Evolutionary conservation across 2,888 invertebrate genomes (phyloP).

Genomic region (Nomada goodeniana): DNA sequence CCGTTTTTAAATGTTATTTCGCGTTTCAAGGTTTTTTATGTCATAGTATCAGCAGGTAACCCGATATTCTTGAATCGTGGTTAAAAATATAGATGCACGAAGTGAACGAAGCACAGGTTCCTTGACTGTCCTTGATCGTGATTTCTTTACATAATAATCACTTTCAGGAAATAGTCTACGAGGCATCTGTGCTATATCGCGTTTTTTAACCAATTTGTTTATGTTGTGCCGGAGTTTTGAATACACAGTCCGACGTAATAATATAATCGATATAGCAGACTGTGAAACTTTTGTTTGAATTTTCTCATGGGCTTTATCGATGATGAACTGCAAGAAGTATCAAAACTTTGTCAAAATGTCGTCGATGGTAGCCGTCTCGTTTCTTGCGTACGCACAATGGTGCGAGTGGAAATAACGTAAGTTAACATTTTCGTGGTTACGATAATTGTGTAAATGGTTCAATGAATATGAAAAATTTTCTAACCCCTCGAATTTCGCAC

Average conservation of each 20-base stretch:
- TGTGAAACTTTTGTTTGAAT: slow-evolving; percentile 27
- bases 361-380: slow-evolving; percentile 88
- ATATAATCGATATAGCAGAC: slow-evolving; percentile 7
- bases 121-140: slow-evolving; percentile 55
- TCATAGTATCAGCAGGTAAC: background rate
- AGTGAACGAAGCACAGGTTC: slow-evolving; percentile 8
- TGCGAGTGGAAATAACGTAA: slow-evolving; percentile 88
- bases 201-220: slow-evolving; percentile 33
- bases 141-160: slow-evolving; percentile 45
- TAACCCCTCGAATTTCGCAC: background rate
- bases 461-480: background rate
- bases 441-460: background rate
- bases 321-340: slow-evolving; percentile 88
- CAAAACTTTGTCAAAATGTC: slow-evolving; percentile 87
- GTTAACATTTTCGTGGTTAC: slow-evolving; percentile 33
- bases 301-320: slow-evolving; percentile 87
- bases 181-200: background rate
- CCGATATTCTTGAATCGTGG: background rate
- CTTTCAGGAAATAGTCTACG: slow-evolving; percentile 15
- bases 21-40: background rate
- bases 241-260: slow-evolving; percentile 2
- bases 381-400: slow-evolving; percentile 88
- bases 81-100: background rate
- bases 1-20: background rate
- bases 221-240: slow-evolving; percentile 19